Evolutionary conservation across 2,113 vertebrate genomes (phyloP), one percentile per base, ranked within the genome.

Genomic region (Stegastes partitus): DNA sequence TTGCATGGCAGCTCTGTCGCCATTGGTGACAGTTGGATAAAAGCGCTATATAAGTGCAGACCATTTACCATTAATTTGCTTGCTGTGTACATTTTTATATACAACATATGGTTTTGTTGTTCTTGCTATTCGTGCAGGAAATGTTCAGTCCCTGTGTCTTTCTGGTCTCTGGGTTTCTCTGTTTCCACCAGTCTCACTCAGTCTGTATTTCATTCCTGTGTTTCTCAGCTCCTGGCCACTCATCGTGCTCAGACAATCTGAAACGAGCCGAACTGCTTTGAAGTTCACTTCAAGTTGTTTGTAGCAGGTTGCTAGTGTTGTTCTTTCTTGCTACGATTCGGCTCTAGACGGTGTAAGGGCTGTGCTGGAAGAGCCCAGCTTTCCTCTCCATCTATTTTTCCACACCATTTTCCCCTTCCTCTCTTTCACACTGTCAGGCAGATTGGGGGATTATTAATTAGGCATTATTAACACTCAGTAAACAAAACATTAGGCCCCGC

Each of bases 381-480:
- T 87, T 69, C 51, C 69, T 64, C 80, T 85, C 34, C 74, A 77
- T 83, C 72, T 76, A 56, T 77, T 81, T 74, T 75, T 84, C 77
- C 81, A 76, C 75, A 23, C 53, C 77, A 79, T 73, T 83, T 73
- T 88, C 57, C 57, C 55, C 68, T 77, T 65, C 76, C 77, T 74
- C 87, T 81, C 82, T 79, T 63, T 91, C 93, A 94, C 95, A 93
- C 92, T 92, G 88, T 95, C 56, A 91, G 92, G 93, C 94, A 94
- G 95, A 95, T 95, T 95, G 95, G 95, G 72, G 87, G 84, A 96
- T 98, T 97, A 97, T 98, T 97, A 99, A 99, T 98, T 98, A 98
- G 96, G 94, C 96, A 99, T 99, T 99, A 98, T 98, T 98, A 98
- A 99, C 98, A 98, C 96, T 94, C 96, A 95, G 97, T 98, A 99